phyloP scores from a whole-genome alignment of 2,797 vertebrate species.

The Muscicapa striata region DNA sequence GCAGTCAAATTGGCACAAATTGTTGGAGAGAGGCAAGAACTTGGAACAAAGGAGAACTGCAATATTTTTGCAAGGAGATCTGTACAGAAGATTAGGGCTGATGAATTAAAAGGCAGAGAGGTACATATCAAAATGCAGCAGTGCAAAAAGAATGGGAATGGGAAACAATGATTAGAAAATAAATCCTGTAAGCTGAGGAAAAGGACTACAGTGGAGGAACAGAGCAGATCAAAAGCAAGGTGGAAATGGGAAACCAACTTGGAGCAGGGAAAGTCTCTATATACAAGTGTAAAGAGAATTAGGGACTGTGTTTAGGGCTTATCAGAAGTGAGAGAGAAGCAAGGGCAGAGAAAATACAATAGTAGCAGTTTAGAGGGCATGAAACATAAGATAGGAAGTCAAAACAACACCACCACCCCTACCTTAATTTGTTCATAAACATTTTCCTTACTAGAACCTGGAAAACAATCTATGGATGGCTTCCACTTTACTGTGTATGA shows the following conservation, averaged over 20 bases:
- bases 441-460: neutral
- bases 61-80: neutral
- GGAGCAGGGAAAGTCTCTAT: neutral
- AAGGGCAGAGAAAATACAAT: neutral
- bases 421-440: neutral
- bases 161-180: neutral
- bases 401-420: fast-evolving
- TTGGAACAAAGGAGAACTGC: neutral
- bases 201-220: neutral
- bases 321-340: neutral
- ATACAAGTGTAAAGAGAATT: neutral
- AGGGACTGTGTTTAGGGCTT: neutral
- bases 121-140: neutral
- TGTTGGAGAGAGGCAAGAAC: neutral
- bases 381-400: neutral
- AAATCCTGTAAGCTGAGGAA: neutral
- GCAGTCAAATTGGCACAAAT: neutral
- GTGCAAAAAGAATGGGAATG: neutral
- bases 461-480: neutral
- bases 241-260: neutral
- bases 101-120: neutral
- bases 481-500: neutral
- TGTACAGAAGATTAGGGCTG: neutral
- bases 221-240: neutral
- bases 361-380: neutral